These are phyloP conservation scores for Drosophila tanythrix DNA, from an alignment of 2,888 invertebrate genomes.

Conservation along the genomic window DNA sequence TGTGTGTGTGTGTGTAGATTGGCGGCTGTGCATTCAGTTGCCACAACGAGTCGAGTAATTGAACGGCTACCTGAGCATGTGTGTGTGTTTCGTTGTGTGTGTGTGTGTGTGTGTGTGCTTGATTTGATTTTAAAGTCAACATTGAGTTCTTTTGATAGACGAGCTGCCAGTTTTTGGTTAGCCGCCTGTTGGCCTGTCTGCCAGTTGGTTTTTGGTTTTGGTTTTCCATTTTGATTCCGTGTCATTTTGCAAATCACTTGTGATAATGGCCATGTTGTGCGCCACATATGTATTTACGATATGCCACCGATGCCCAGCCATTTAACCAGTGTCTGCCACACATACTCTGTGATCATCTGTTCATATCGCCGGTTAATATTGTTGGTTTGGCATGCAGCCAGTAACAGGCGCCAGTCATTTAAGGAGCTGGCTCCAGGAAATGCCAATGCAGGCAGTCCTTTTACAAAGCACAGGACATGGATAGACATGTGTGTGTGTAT, in stretches of 20 bases:
- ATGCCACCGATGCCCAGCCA: conserved; percentile 36
- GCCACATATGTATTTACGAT: conserved; percentile 16
- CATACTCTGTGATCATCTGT: conserved; percentile 42
- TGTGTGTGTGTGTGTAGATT: conserved; percentile 24
- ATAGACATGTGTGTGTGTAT: neutral
- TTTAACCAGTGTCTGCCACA: conserved; percentile 12
- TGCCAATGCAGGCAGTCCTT: neutral
- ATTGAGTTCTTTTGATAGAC: conserved; percentile 63
- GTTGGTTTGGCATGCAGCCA: conserved; percentile 57
- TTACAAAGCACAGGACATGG: conserved; percentile 5
- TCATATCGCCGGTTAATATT: conserved; percentile 60
- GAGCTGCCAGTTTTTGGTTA: conserved; percentile 74
- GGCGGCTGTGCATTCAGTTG: conserved; percentile 46
- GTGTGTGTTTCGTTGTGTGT: conserved; percentile 15
- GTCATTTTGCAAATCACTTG: conserved; percentile 4
- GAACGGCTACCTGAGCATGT: conserved; percentile 48
- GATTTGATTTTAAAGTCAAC: conserved; percentile 78
- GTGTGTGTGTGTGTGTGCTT: conserved; percentile 33
- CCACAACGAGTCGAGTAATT: conserved; percentile 64
- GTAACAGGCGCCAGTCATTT: conserved; percentile 25
- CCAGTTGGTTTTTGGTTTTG: conserved; percentile 30
- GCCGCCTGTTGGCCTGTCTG: conserved; percentile 69
- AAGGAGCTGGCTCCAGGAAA: neutral
- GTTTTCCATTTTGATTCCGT: conserved; percentile 8
- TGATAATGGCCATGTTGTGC: conserved; percentile 52